phyloP scores from a whole-genome alignment of 2,888 invertebrate genomes.

The Amitus sp. region DNA sequence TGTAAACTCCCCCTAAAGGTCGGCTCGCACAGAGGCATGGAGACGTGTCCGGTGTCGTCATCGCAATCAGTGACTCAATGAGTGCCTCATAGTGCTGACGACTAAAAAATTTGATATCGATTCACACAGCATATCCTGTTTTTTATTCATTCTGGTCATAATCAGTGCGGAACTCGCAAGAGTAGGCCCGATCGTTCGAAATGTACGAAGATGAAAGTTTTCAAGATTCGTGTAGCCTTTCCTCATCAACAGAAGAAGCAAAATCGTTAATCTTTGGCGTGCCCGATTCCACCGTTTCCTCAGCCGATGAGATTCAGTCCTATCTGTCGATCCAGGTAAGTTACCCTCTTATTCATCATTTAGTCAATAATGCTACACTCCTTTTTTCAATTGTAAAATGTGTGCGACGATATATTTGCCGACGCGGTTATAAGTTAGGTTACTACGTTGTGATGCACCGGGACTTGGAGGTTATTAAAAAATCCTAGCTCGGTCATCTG shows the following conservation, averaged over 20 bases:
- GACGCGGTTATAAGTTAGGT: no score
- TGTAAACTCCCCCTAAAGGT: no score
- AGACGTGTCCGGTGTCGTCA: no score
- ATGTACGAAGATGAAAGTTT: conserved; percentile 56
- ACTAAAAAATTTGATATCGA: not conserved
- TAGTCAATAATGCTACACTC: not conserved
- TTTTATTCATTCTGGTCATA: not conserved
- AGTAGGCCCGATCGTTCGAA: not conserved
- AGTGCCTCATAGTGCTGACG: no score
- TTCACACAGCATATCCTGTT: not conserved
- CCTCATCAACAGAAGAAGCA: conserved; percentile 72
- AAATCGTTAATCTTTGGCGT: conserved; percentile 72
- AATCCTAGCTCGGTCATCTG: not conserved
- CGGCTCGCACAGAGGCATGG: no score
- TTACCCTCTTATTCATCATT: no score
- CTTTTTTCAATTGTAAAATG: not conserved
- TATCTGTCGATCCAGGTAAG: conserved; percentile 75
- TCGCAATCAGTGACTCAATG: no score
- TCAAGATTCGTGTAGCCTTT: conserved; percentile 72
- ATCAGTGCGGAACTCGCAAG: no score
- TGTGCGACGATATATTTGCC: not conserved
- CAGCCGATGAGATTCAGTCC: conserved; percentile 74
- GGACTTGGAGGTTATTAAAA: no score
- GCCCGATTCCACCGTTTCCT: conserved; percentile 66
- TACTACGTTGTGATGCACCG: no score